These are phyloP conservation scores for Polyommatus icarus DNA, from an alignment of 2,888 invertebrate genomes.

Conservation along the genomic window DNA sequence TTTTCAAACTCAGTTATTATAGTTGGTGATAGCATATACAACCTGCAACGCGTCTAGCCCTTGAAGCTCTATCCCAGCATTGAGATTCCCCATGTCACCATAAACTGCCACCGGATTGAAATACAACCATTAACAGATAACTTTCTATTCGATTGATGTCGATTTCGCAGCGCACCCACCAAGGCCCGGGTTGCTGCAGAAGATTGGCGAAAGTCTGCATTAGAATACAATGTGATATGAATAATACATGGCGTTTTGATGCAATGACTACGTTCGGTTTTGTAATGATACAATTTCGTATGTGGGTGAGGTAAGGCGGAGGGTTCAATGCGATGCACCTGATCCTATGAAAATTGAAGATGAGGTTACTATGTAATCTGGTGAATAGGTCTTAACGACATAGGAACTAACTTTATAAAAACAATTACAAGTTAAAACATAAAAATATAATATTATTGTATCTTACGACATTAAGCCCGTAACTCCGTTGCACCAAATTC, in stretches of 20 bases:
- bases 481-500: no score
- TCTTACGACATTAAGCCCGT: no score
- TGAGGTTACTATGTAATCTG: background rate
- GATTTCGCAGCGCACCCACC: constrained; percentile 47
- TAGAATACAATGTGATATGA: constrained; percentile 76
- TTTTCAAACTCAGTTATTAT: no score
- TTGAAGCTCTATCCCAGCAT: background rate
- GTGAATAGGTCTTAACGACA: background rate
- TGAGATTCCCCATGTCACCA: background rate
- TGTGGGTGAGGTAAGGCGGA: constrained; percentile 37
- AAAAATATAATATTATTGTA: no score
- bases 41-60: background rate
- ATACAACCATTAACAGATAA: constrained; percentile 29
- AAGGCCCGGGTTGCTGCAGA: constrained; percentile 58
- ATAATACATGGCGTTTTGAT: constrained; percentile 71
- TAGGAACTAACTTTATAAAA: background rate
- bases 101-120: constrained; percentile 27
- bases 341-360: background rate
- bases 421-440: background rate
- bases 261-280: constrained; percentile 51
- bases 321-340: constrained; percentile 2
- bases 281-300: constrained; percentile 55
- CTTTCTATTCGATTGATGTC: constrained; percentile 34
- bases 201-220: constrained; percentile 77
- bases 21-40: background rate